phyloP scores from a whole-genome alignment of 1,140 invertebrate species.

The Cyclina sinensis region DNA sequence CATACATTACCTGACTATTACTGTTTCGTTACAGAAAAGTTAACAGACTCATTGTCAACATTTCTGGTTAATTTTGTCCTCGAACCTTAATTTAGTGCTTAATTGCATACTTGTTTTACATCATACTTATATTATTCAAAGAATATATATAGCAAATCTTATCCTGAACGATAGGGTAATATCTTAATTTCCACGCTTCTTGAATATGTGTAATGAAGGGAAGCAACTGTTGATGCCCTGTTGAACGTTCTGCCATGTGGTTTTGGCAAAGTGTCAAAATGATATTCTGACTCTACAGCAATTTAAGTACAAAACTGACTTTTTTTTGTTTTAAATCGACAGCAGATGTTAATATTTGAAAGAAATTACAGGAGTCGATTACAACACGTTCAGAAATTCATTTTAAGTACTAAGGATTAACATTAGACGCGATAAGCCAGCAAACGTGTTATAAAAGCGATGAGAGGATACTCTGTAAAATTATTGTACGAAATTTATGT shows the following conservation, averaged over 20 bases:
- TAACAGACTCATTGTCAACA: no score
- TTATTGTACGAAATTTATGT: not conserved
- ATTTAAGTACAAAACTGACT: not conserved
- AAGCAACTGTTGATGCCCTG: not conserved
- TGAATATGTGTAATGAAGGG: not conserved
- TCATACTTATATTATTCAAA: no score
- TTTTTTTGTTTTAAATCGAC: not conserved
- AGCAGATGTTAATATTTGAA: not conserved
- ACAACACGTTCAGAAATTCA: not conserved
- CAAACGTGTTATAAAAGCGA: not conserved
- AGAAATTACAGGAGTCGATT: not conserved
- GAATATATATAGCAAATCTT: no score
- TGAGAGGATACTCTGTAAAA: not conserved
- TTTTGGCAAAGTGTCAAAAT: conserved; percentile 2
- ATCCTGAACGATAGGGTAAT: no score
- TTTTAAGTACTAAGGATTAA: not conserved
- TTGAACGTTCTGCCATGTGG: not conserved
- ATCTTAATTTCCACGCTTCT: no score
- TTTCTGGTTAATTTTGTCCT: no score
- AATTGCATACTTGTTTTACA: no score
- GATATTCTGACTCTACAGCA: not conserved
- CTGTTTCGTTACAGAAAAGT: no score
- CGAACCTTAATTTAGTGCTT: no score
- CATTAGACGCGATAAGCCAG: not conserved
- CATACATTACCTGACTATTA: no score